Percentiles rank a stretch among this genome's conserved stretches.
Conservation (phyloP, 2,888 invertebrate species). For the Gisinianus flammeolus region DNA sequence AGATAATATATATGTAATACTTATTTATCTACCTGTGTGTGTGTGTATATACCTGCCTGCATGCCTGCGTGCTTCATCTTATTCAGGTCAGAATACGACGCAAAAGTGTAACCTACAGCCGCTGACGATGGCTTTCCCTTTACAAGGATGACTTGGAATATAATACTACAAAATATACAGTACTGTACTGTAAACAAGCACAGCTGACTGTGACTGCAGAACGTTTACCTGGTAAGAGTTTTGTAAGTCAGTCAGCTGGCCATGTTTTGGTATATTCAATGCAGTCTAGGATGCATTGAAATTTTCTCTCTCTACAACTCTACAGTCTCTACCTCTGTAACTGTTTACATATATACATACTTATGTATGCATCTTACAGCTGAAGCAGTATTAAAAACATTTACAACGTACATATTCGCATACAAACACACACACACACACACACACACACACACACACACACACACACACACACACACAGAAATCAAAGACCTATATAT, state of each 20-base stretch:
- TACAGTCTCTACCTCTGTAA: too few relatives aligned
- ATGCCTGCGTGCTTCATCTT: conserved; percentile 53
- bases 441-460: too few relatives aligned
- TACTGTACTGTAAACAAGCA: neutral
- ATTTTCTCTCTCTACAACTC: too few relatives aligned
- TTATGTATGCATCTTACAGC: neutral
- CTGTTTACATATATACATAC: neutral
- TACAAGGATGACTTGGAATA: conserved; percentile 2
- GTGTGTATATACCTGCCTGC: conserved; percentile 7
- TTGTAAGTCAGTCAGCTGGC: conserved; percentile 3
- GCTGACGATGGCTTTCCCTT: conserved; percentile 36
- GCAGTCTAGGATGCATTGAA: neutral
- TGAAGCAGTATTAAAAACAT: too few relatives aligned
- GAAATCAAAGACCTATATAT: too few relatives aligned
- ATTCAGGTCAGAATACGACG: conserved; percentile 58
- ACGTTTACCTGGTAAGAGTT: neutral
- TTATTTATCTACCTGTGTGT: neutral
- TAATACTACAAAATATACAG: neutral
- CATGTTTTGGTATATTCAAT: neutral
- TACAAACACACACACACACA: too few relatives aligned
- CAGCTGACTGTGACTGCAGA: neutral
- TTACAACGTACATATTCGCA: too few relatives aligned
- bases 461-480: too few relatives aligned
- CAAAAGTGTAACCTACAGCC: conserved; percentile 56
- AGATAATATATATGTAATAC: neutral